Conservation (phyloP, 1,140 invertebrate species). For the Eufriesea mexicana region DNA sequence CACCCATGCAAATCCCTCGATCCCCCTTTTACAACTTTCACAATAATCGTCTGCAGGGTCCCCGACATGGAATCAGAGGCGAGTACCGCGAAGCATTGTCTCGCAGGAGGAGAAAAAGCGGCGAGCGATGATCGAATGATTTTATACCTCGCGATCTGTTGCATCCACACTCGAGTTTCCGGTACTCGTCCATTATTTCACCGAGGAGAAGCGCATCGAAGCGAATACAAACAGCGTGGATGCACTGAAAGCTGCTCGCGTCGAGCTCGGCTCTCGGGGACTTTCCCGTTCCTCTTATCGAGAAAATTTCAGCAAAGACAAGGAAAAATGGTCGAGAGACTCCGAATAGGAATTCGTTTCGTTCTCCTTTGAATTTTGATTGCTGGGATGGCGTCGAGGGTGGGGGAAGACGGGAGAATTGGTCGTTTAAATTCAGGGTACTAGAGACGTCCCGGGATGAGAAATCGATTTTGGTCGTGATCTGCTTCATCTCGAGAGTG, state of each 20-base stretch:
- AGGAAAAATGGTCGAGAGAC: background rate
- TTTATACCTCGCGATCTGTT: background rate
- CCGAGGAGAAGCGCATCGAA: constrained; percentile 1
- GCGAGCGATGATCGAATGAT: background rate
- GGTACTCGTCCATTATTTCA: background rate
- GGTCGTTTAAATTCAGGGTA: too few species aligned
- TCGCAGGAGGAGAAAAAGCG: background rate
- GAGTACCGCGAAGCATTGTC: too few species aligned
- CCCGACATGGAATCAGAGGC: too few species aligned
- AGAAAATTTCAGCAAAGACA: background rate
- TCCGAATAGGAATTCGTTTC: background rate
- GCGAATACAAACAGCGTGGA: background rate
- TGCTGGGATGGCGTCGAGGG: too few species aligned
- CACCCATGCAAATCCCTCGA: too few species aligned
- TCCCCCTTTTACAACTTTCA: too few species aligned
- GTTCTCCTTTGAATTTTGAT: background rate
- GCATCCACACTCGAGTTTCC: background rate
- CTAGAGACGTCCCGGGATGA: too few species aligned
- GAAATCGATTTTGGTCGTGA: too few species aligned
- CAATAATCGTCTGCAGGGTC: too few species aligned
- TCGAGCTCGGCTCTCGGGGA: background rate
- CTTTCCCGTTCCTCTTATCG: background rate
- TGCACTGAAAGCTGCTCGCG: too few species aligned
- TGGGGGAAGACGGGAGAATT: too few species aligned
- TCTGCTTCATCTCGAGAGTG: too few species aligned